Conservation (phyloP, 2,113 vertebrate species). For the Heptranchias perlo region DNA sequence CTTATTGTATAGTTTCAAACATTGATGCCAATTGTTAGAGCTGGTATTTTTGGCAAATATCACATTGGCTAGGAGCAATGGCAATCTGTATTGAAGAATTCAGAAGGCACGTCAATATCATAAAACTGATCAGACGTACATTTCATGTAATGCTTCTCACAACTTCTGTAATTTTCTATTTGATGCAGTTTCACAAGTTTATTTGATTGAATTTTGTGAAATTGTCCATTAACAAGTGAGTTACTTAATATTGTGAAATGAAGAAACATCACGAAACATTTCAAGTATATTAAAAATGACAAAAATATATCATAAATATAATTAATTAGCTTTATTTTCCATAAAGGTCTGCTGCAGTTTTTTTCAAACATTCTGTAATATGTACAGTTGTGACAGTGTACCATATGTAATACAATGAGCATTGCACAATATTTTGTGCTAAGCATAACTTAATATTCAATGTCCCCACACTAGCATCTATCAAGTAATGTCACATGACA, state of each 20-base stretch:
- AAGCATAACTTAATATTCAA: not conserved
- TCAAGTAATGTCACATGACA: not conserved
- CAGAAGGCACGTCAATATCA: not conserved
- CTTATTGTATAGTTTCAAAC: not conserved
- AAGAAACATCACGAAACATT: not conserved
- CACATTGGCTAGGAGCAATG: not conserved
- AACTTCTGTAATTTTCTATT: not conserved
- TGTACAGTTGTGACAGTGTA: not conserved
- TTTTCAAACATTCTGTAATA: not conserved
- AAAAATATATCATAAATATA: constrained; percentile 11
- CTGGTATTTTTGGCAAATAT: not conserved
- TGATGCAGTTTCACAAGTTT: not conserved
- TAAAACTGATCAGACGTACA: not conserved
- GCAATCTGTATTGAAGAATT: not conserved
- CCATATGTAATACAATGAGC: not conserved
- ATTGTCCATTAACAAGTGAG: not conserved
- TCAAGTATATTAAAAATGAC: not conserved
- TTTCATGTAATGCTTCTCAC: not conserved
- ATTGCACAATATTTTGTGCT: not conserved
- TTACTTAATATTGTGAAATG: not conserved
- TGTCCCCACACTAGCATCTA: not conserved
- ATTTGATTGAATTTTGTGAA: not conserved
- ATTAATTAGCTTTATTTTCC: not conserved
- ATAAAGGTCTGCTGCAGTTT: not conserved
- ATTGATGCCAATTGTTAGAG: not conserved